Evolutionary conservation across 2,888 invertebrate species (phyloP).

Genomic region (Dichetophora obliterata): DNA sequence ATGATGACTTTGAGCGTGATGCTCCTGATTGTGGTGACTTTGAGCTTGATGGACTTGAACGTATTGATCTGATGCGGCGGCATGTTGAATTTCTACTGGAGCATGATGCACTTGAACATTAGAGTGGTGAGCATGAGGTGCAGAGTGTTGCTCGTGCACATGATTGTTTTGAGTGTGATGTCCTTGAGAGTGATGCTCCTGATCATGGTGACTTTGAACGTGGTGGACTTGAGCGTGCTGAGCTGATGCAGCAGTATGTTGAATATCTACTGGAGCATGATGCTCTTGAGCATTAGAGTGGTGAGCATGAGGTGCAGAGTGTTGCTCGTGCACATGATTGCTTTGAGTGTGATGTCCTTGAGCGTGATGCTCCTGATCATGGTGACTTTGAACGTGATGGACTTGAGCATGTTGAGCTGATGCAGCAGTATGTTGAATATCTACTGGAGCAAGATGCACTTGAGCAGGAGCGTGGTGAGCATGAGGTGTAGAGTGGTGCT

Average conservation of each 20-base stretch:
- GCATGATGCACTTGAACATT: not conserved
- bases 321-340: too few species aligned
- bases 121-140: not conserved
- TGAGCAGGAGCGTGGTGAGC: not conserved
- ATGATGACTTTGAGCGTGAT: too few species aligned
- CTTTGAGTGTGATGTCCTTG: too few species aligned
- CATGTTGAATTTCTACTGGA: too few species aligned
- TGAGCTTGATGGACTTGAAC: not conserved
- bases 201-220: too few species aligned
- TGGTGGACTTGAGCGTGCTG: not conserved
- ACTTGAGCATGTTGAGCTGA: conserved; percentile 16
- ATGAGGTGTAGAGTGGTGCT: not conserved
- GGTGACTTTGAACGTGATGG: not conserved
- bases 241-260: conserved; percentile 11
- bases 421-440: not conserved
- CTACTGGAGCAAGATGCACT: conserved; percentile 5
- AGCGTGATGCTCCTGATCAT: too few species aligned
- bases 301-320: not conserved
- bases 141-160: too few species aligned
- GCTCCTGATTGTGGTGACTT: too few species aligned
- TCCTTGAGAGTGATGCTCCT: too few species aligned
- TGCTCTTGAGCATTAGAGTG: conserved; percentile 1
- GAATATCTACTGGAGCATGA: not conserved
- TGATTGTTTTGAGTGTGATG: too few species aligned
- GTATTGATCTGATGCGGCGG: too few species aligned